Conservation (phyloP, 2,888 invertebrate species). For the Rapana venosa region DNA sequence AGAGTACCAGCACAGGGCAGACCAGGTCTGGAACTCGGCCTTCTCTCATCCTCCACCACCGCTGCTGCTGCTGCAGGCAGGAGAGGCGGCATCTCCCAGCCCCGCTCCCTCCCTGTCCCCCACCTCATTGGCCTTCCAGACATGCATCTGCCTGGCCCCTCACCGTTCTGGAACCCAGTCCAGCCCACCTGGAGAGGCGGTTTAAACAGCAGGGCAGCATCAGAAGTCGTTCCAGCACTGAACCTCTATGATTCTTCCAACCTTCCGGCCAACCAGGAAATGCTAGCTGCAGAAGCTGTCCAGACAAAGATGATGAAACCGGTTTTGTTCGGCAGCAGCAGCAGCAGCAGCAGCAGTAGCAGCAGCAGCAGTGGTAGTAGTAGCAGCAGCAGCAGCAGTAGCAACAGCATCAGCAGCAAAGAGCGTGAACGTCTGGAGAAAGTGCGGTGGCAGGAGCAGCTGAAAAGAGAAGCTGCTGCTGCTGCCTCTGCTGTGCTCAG, state of each 20-base stretch:
- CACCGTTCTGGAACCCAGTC: neutral
- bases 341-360: no score
- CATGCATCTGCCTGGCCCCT: neutral
- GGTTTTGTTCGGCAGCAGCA: neutral
- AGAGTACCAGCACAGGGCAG: neutral
- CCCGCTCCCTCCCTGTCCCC: neutral
- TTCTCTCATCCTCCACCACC: neutral
- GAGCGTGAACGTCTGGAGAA: constrained; percentile 37
- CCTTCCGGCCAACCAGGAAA: constrained; percentile 32
- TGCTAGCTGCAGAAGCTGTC: neutral
- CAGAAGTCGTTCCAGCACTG: neutral
- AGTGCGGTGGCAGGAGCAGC: constrained; percentile 32
- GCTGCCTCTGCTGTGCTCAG: constrained; percentile 10
- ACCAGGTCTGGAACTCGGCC: neutral
- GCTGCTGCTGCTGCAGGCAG: neutral
- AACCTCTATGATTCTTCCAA: constrained; percentile 33
- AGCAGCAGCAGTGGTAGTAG: no score
- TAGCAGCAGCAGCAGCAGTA: no score
- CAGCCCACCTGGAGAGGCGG: neutral
- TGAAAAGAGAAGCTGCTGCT: constrained; percentile 9
- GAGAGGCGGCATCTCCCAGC: neutral
- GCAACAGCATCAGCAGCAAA: no score
- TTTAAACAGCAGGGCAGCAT: neutral
- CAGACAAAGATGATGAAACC: constrained; percentile 15
- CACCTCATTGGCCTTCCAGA: constrained; percentile 26